Evolutionary conservation across 2,113 vertebrate genomes (phyloP).

Genomic region (Notarius quadriscutis): DNA sequence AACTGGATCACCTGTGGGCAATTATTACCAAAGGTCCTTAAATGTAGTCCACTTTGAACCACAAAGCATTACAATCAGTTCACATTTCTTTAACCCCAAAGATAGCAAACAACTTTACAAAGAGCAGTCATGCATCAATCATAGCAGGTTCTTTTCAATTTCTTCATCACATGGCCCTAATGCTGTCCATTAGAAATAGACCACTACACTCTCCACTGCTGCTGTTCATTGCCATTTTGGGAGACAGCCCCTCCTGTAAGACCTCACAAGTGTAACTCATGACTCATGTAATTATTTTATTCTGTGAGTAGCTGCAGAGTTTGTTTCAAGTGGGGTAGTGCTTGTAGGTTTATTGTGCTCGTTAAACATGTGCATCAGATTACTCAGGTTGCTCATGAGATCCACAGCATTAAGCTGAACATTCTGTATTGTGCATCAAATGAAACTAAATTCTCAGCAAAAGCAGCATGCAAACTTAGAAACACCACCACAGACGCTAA

Average conservation of each 20-base stretch:
- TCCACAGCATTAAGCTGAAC: constrained; percentile 9
- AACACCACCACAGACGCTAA: background rate
- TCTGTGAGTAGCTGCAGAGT: constrained; percentile 17
- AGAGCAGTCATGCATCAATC: constrained; percentile 13
- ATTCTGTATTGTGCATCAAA: background rate
- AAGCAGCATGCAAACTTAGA: background rate
- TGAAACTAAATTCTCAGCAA: background rate
- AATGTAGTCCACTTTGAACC: background rate
- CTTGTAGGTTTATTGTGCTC: constrained; percentile 15
- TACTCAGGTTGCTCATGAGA: constrained; percentile 6
- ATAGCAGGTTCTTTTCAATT: constrained; percentile 43
- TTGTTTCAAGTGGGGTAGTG: constrained; percentile 27
- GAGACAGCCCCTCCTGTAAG: constrained; percentile 19
- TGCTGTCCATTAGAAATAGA: constrained; percentile 17
- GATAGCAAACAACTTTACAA: constrained; percentile 20
- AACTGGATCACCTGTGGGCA: constrained; percentile 16
- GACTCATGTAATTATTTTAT: constrained; percentile 6
- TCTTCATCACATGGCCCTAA: constrained; percentile 46
- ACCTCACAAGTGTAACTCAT: constrained; percentile 12
- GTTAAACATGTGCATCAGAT: constrained; percentile 12
- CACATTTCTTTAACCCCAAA: constrained; percentile 7
- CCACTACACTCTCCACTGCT: constrained; percentile 3
- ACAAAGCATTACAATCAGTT: constrained; percentile 4
- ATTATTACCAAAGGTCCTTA: constrained; percentile 7
- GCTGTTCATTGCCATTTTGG: constrained; percentile 42